Percentiles rank a stretch among this genome's conserved stretches.
Evolutionary conservation across 2,113 vertebrate species (phyloP).

Genomic region (Coreoperca whiteheadi): DNA sequence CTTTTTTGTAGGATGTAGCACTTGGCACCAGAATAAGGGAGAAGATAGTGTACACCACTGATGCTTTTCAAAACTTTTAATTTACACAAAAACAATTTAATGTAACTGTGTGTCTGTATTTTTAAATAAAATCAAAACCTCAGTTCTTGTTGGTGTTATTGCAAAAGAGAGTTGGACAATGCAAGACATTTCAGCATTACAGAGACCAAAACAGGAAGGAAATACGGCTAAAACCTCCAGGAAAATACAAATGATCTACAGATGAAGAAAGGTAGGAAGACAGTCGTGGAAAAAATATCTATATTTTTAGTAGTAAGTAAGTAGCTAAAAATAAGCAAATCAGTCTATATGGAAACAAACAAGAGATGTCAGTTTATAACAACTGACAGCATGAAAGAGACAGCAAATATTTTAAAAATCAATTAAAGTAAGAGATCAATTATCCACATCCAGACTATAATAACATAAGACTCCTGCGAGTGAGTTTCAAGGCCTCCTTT

Average conservation of each 20-base stretch:
- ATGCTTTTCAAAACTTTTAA: conserved; percentile 50
- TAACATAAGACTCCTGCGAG: neutral
- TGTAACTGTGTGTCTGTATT: conserved; percentile 66
- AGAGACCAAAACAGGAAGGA: neutral
- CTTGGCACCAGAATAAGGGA: conserved; percentile 27
- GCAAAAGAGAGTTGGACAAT: neutral
- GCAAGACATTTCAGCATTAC: neutral
- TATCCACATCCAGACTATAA: neutral
- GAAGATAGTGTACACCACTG: neutral
- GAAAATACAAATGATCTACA: conserved; percentile 3
- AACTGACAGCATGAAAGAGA: neutral
- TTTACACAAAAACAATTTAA: conserved; percentile 38
- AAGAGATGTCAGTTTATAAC: neutral
- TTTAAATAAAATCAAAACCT: conserved; percentile 74
- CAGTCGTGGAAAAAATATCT: neutral
- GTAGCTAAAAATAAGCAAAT: neutral
- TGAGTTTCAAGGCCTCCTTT: conserved; percentile 14
- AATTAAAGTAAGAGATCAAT: neutral
- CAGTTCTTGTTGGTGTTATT: conserved; percentile 16
- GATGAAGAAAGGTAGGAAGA: neutral
- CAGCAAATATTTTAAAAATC: neutral
- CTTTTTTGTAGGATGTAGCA: conserved; percentile 47
- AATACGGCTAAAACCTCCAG: neutral
- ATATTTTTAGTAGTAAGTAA: neutral
- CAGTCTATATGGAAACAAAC: neutral